Evolutionary conservation across 2,888 invertebrate species (phyloP).

Genomic region (Synergus japonicus): DNA sequence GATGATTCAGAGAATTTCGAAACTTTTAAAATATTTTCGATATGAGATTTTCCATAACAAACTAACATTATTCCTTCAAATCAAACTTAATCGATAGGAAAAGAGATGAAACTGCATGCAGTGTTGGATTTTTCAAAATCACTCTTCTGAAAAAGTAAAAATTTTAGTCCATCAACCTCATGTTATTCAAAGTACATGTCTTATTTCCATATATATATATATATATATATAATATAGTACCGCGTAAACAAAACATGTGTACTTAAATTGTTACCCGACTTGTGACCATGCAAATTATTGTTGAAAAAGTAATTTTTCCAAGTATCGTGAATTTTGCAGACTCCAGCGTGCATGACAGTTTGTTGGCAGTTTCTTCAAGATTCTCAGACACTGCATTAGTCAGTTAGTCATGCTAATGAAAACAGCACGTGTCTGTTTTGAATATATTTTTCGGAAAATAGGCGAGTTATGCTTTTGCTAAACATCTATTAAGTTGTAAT

Average conservation of each 20-base stretch:
- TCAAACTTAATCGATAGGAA: too few species aligned
- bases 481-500: neutral
- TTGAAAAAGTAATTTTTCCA: conserved; percentile 19
- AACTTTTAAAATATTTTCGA: too few species aligned
- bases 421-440: neutral
- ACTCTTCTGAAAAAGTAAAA: neutral
- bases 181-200: too few species aligned
- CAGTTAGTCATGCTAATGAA: neutral
- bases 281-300: neutral
- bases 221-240: too few species aligned
- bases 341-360: conserved; percentile 15
- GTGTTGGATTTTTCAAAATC: neutral
- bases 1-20: too few species aligned
- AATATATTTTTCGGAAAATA: neutral
- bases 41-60: too few species aligned
- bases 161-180: too few species aligned
- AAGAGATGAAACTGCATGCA: too few species aligned
- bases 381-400: neutral
- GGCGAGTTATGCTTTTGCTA: neutral
- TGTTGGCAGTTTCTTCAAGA: conserved; percentile 6
- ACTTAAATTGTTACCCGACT: neutral
- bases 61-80: too few species aligned
- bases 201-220: too few species aligned
- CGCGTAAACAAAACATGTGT: neutral
- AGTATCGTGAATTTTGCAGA: conserved; percentile 12